phyloP scores from a whole-genome alignment of 2,797 vertebrate genomes.

The Darevskia mixta region DNA sequence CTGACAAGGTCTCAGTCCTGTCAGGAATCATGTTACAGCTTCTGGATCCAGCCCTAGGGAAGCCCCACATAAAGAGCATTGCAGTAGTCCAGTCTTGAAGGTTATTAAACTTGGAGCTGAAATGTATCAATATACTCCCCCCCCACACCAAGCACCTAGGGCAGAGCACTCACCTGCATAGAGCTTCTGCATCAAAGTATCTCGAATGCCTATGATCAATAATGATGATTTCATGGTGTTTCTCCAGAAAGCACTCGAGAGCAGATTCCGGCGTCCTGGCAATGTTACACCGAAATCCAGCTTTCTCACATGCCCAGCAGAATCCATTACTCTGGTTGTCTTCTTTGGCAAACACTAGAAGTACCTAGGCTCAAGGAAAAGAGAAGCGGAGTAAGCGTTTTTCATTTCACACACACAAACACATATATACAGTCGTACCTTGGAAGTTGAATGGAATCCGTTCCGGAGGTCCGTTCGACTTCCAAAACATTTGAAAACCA shows the following conservation, averaged over 20 bases:
- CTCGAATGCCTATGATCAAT: constrained; percentile 96
- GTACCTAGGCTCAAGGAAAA: constrained; percentile 85
- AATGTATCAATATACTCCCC: no score
- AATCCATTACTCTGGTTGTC: constrained; percentile 96
- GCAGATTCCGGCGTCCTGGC: constrained; percentile 89
- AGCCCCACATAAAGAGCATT: no score
- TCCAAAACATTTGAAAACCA: no score
- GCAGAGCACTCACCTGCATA: constrained; percentile 88
- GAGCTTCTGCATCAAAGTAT: constrained; percentile 93
- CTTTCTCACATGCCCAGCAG: constrained; percentile 95
- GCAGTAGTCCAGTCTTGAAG: no score
- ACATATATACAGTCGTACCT: background rate
- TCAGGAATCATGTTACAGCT: no score
- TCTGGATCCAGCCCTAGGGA: no score
- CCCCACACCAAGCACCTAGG: no score
- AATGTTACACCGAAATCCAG: constrained; percentile 90
- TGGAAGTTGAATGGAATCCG: no score
- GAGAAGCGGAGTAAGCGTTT: background rate
- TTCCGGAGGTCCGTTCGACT: no score
- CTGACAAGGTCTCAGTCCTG: no score
- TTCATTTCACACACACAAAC: background rate
- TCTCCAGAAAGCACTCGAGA: constrained; percentile 92
- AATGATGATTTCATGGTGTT: constrained; percentile 95
- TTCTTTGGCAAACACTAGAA: constrained; percentile 99
- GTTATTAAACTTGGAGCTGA: no score